Evolutionary conservation across 2,888 invertebrate genomes (phyloP).

Genomic region (Nemotelus pantherinus): DNA sequence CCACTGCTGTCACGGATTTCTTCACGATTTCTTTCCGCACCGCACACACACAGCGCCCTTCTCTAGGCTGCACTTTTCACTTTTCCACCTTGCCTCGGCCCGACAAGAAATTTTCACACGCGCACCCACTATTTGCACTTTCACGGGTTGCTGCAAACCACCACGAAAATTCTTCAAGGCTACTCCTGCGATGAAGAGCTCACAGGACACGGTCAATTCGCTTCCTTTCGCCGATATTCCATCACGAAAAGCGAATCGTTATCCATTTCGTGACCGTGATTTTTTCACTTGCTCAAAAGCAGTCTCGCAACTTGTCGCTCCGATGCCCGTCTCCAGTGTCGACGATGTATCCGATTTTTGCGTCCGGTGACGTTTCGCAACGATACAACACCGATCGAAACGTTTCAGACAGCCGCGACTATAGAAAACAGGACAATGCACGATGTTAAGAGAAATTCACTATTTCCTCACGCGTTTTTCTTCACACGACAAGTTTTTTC

Average conservation of each 20-base stretch:
- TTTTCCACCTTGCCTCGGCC: background rate
- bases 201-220: slow-evolving; percentile 21
- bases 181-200: background rate
- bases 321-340: slow-evolving; percentile 10
- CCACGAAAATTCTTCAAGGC: background rate
- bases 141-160: background rate
- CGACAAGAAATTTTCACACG: background rate
- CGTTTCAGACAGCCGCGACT: background rate
- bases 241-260: background rate
- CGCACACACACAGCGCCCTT: background rate
- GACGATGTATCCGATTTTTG: slow-evolving; percentile 33
- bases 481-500: slow-evolving; percentile 47
- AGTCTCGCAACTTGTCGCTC: slow-evolving; percentile 11
- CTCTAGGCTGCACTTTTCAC: slow-evolving; percentile 1
- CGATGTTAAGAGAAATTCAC: background rate
- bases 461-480: slow-evolving; percentile 31
- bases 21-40: background rate
- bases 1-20: background rate
- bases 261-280: slow-evolving; percentile 43
- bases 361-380: background rate
- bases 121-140: slow-evolving; percentile 20
- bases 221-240: slow-evolving; percentile 27
- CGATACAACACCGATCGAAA: background rate
- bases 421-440: slow-evolving; percentile 10
- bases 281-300: slow-evolving; percentile 34